phyloP scores from a whole-genome alignment of 2,888 invertebrate genomes.

The Horisme vitalbata region DNA sequence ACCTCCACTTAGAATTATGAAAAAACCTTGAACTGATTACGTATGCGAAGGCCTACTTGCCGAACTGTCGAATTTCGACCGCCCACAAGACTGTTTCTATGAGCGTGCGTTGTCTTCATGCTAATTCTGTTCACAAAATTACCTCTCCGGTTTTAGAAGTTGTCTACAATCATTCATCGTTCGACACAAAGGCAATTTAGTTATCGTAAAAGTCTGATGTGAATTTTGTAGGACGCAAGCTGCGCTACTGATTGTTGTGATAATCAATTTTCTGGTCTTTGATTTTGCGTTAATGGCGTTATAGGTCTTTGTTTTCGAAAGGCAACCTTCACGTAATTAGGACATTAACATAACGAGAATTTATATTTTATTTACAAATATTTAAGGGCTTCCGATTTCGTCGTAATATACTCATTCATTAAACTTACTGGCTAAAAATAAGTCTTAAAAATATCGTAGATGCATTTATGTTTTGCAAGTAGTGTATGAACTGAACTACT shows the following conservation, averaged over 20 bases:
- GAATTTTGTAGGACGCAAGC: conserved; percentile 40
- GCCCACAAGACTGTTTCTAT: conserved; percentile 55
- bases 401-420: conserved; percentile 8
- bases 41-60: conserved; percentile 47
- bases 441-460: conserved; percentile 5
- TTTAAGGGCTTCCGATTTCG: no score
- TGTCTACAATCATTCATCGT: conserved; percentile 40
- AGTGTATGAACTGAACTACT: conserved; percentile 2
- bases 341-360: conserved; percentile 4
- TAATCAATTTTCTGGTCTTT: conserved; percentile 35
- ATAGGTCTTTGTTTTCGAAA: conserved; percentile 22
- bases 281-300: conserved; percentile 21
- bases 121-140: conserved; percentile 53
- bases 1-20: conserved; percentile 52
- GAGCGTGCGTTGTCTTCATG: conserved; percentile 49
- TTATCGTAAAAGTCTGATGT: conserved; percentile 40
- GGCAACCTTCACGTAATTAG: conserved; percentile 27
- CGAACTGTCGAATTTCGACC: conserved; percentile 38
- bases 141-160: conserved; percentile 49
- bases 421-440: conserved; percentile 4
- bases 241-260: conserved; percentile 32
- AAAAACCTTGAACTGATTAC: conserved; percentile 56
- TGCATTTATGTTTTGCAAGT: conserved; percentile 10
- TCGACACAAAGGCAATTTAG: conserved; percentile 32
- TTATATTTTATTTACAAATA: not conserved